These are phyloP conservation scores for Phenganax stokvisi DNA, from an alignment of 92 coral and sea anemone genomes.

Conservation along the genomic window DNA sequence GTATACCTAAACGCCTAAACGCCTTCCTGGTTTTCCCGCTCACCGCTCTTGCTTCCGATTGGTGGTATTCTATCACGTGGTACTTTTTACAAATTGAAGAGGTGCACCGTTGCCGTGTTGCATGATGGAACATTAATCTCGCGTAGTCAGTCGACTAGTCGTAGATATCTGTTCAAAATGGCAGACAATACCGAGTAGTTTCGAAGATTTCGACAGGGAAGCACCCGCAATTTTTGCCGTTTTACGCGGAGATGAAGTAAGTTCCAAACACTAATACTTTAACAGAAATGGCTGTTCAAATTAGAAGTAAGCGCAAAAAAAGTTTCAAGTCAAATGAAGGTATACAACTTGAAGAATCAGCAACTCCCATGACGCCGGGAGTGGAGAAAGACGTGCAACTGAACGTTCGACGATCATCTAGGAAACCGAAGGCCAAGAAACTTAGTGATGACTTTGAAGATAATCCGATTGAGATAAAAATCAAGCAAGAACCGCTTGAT, in stretches of 20 bases:
- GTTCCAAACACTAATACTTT: not conserved
- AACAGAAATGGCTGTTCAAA: conserved; percentile 12
- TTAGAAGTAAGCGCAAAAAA: conserved; percentile 33
- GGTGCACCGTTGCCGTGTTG: not conserved
- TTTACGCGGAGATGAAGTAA: not conserved
- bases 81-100: too few relatives aligned
- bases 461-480: conserved; percentile 9
- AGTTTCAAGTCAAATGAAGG: conserved; percentile 16
- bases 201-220: conserved; percentile 2
- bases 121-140: conserved; percentile 2
- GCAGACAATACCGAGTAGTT: conserved; percentile 2
- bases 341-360: not conserved
- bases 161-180: conserved; percentile 17
- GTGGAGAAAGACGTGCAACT: conserved; percentile 10
- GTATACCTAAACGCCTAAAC: too few relatives aligned
- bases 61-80: too few relatives aligned
- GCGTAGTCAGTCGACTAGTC: not conserved
- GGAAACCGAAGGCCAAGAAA: conserved; percentile 91
- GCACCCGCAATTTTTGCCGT: not conserved
- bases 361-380: not conserved
- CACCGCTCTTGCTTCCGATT: too few relatives aligned
- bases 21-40: too few relatives aligned
- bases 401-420: conserved; percentile 71
- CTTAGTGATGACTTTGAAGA: conserved; percentile 61
- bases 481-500: conserved; percentile 20